These are phyloP conservation scores for Subacronicta megacephala DNA, from an alignment of 2,888 invertebrate species.

Conservation along the genomic window DNA sequence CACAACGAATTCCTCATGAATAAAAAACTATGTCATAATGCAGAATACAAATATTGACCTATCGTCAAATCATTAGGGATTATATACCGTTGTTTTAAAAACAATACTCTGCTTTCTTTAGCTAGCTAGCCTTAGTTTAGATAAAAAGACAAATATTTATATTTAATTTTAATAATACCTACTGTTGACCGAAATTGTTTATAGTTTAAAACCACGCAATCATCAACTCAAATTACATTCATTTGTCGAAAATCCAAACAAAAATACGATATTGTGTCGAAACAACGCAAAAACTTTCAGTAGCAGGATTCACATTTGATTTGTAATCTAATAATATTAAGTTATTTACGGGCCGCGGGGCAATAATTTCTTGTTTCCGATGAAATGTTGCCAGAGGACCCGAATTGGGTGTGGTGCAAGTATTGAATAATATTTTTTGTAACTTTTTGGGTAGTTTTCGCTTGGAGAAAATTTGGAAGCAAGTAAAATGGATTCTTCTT, in stretches of 20 bases:
- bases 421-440: slow-evolving; percentile 21
- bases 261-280: slow-evolving; percentile 29
- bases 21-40: too few relatives aligned
- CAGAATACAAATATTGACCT: too few relatives aligned
- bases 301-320: slow-evolving; percentile 76
- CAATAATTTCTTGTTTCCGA: slow-evolving; percentile 85
- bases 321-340: slow-evolving; percentile 84
- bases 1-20: too few relatives aligned
- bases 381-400: slow-evolving; percentile 78
- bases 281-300: slow-evolving; percentile 42
- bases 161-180: too few relatives aligned
- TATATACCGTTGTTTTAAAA: too few relatives aligned
- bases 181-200: slow-evolving; percentile 10
- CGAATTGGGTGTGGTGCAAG: slow-evolving; percentile 57
- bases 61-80: too few relatives aligned
- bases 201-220: slow-evolving; percentile 5
- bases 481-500: too few relatives aligned
- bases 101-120: too few relatives aligned
- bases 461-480: too few relatives aligned
- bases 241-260: slow-evolving; percentile 30
- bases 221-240: slow-evolving; percentile 14
- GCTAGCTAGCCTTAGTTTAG: too few relatives aligned
- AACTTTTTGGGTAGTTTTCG: neutral
- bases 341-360: slow-evolving; percentile 79
- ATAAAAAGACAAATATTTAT: too few relatives aligned